A percentile compares a stretch with the other conserved stretches of the same genome.
phyloP scores from a whole-genome alignment of 2,888 invertebrate genomes.

The Agrenia bidenticulata region DNA sequence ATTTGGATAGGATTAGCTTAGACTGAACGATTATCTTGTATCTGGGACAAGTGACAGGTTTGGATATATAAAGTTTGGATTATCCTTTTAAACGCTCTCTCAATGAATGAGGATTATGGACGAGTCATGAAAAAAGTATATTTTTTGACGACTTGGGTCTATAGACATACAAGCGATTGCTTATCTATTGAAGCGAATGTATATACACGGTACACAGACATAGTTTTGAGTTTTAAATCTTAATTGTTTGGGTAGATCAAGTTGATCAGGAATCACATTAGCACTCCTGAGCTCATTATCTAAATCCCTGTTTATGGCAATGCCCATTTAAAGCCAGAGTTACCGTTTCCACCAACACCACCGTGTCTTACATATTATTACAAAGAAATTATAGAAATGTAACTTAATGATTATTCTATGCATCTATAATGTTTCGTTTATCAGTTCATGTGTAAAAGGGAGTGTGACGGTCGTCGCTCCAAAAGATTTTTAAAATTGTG shows the following conservation, averaged over 20 bases:
- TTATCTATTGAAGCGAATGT: too few relatives aligned
- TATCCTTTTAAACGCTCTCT: background rate
- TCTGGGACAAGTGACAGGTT: conserved; percentile 6
- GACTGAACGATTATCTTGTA: background rate
- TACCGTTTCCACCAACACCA: too few relatives aligned
- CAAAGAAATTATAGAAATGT: too few relatives aligned
- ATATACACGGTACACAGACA: too few relatives aligned
- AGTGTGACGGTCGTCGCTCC: too few relatives aligned
- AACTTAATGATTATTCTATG: too few relatives aligned
- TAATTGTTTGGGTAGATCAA: background rate
- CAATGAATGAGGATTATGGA: background rate
- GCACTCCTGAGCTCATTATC: conserved; percentile 16
- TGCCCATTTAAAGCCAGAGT: too few relatives aligned
- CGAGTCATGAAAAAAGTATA: background rate
- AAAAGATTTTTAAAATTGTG: too few relatives aligned
- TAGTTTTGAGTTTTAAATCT: background rate
- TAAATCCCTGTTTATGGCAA: conserved; percentile 2
- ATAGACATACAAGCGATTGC: too few relatives aligned
- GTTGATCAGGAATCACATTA: conserved; percentile 5
- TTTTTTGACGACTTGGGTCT: background rate
- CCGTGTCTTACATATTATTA: too few relatives aligned
- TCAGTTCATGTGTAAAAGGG: too few relatives aligned
- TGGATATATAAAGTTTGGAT: background rate
- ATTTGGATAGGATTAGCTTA: background rate
- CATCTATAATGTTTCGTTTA: too few relatives aligned